Conservation (phyloP, 2,888 invertebrate species). For the Altica lythri region DNA sequence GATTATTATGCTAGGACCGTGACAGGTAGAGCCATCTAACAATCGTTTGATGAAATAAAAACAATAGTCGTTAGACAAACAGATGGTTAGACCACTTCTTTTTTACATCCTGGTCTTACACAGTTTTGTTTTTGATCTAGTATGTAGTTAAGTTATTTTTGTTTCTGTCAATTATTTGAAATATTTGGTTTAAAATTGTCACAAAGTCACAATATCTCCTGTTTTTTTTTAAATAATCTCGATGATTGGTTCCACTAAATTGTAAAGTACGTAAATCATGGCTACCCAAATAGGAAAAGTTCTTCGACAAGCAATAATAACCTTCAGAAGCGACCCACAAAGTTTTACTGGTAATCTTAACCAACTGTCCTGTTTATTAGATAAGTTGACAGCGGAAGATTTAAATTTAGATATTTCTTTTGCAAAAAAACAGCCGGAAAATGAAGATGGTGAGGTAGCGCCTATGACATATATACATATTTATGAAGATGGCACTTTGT, state of each 20-base stretch:
- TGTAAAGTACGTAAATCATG: slow-evolving; percentile 29
- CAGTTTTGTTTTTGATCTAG: background rate
- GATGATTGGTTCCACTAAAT: background rate
- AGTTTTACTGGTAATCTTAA: slow-evolving; percentile 69
- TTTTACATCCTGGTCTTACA: no score
- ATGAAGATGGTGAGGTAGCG: slow-evolving; percentile 63
- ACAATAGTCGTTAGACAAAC: no score
- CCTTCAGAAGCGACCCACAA: slow-evolving; percentile 67
- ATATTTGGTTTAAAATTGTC: background rate
- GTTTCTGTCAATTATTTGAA: background rate
- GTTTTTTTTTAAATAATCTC: background rate
- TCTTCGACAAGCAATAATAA: slow-evolving; percentile 73
- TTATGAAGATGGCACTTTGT: slow-evolving; percentile 73
- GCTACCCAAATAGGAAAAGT: slow-evolving; percentile 57
- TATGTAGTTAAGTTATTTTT: background rate
- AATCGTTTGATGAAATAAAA: no score
- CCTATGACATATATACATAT: slow-evolving; percentile 87
- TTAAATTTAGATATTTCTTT: slow-evolving; percentile 63
- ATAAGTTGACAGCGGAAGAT: slow-evolving; percentile 70
- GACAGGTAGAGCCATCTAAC: no score
- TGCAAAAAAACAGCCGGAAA: slow-evolving; percentile 55
- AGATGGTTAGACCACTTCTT: no score
- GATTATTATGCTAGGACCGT: no score
- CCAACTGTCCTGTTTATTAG: slow-evolving; percentile 67
- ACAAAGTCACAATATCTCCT: background rate